phyloP scores from a whole-genome alignment of 2,797 vertebrate genomes.

The Lateolabrax maculatus region DNA sequence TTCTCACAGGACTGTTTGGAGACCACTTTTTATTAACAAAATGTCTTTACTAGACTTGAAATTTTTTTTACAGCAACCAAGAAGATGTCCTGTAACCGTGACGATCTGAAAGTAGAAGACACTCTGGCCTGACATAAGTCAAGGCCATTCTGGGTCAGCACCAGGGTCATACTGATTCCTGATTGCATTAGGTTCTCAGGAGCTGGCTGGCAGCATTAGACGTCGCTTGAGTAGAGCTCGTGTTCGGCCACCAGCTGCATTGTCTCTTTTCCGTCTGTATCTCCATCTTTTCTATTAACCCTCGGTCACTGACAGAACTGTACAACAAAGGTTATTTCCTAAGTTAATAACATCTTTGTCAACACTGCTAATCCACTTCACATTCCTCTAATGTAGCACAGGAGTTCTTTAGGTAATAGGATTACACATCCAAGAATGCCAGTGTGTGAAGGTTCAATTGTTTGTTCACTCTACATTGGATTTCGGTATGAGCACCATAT shows the following conservation, averaged over 20 bases:
- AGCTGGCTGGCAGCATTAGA: conserved; percentile 36
- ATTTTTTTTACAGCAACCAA: conserved; percentile 3
- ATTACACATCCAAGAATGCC: conserved; percentile 57
- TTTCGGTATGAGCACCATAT: conserved; percentile 35
- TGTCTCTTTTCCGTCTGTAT: conserved; percentile 11
- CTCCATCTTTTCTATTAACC: conserved; percentile 4
- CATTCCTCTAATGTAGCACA: conserved; percentile 18
- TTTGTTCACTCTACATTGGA: conserved; percentile 52
- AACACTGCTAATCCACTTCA: conserved; percentile 34
- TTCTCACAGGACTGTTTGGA: background rate
- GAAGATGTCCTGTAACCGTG: background rate
- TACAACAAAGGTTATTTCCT: conserved; percentile 17
- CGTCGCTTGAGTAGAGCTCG: conserved; percentile 15
- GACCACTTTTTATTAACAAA: conserved; percentile 8
- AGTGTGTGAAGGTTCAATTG: conserved; percentile 52
- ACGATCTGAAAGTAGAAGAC: conserved; percentile 21
- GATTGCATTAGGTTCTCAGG: conserved; percentile 39
- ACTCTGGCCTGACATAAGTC: conserved; percentile 1
- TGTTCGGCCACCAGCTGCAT: background rate
- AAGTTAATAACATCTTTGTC: conserved; percentile 35
- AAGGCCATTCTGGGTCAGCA: conserved; percentile 23
- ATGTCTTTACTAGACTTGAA: background rate
- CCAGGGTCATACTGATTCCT: conserved; percentile 27
- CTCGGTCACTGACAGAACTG: conserved; percentile 11
- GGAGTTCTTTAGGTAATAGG: conserved; percentile 52